Conservation (phyloP, 2,888 invertebrate genomes). For the Lasioglossum villosulum region DNA sequence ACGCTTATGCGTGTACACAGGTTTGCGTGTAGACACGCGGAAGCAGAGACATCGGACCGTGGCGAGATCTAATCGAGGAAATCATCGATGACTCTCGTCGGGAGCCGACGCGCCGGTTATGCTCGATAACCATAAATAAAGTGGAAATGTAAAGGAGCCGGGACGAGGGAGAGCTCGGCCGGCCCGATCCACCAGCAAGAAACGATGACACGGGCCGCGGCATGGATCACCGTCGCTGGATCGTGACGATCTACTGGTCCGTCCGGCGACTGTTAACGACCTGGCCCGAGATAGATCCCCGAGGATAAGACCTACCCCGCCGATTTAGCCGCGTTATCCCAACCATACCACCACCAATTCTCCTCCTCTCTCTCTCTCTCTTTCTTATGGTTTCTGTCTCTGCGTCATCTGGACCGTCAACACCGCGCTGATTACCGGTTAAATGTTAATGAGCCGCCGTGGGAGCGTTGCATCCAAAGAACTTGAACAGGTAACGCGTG, state of each 20-base stretch:
- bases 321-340: slow-evolving; percentile 39
- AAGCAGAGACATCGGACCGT: slow-evolving; percentile 2
- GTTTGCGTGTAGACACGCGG: neutral
- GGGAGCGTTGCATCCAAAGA: slow-evolving; percentile 55
- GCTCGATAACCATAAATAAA: slow-evolving; percentile 44
- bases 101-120: slow-evolving; percentile 4
- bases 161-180: slow-evolving; percentile 17
- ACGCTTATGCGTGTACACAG: neutral
- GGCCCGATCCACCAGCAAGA: slow-evolving; percentile 30
- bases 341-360: neutral
- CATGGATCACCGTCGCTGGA: slow-evolving; percentile 58
- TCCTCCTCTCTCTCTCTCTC: neutral
- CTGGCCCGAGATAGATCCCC: slow-evolving; percentile 46
- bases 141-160: slow-evolving; percentile 51
- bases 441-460: slow-evolving; percentile 71
- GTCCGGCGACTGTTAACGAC: slow-evolving; percentile 46
- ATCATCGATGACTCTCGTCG: slow-evolving; percentile 25
- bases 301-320: slow-evolving; percentile 39
- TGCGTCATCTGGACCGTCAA: slow-evolving; percentile 43
- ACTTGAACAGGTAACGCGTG: slow-evolving; percentile 56
- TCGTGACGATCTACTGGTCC: slow-evolving; percentile 55
- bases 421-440: slow-evolving; percentile 66
- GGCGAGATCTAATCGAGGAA: slow-evolving; percentile 9
- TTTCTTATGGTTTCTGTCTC: neutral
- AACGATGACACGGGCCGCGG: slow-evolving; percentile 46